A percentile compares a stretch with the other conserved stretches of the same genome.
Evolutionary conservation across 2,113 vertebrate genomes (phyloP).

Genomic region (Prochilodus magdalenae): DNA sequence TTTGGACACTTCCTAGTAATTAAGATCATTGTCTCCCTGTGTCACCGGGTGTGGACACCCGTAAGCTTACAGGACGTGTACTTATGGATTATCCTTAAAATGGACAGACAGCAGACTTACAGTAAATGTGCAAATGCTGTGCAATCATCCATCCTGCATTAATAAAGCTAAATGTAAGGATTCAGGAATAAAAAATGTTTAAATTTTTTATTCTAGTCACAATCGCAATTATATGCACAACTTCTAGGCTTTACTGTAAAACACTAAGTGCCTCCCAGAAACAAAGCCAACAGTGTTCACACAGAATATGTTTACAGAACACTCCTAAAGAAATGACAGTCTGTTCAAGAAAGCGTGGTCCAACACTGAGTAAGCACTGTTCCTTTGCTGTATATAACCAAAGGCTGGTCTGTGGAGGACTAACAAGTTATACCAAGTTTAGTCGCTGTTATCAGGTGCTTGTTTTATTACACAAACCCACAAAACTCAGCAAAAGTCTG

Average conservation of each 20-base stretch:
- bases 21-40: conserved; percentile 44
- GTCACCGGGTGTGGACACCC: background rate
- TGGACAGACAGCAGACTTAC: background rate
- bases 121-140: background rate
- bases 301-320: background rate
- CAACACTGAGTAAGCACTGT: background rate
- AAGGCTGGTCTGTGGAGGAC: background rate
- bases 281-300: background rate
- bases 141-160: background rate
- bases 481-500: no score
- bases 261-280: no score
- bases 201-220: background rate
- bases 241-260: background rate
- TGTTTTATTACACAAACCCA: background rate
- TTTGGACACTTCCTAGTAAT: conserved; percentile 59
- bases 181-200: no score
- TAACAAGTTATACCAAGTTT: background rate
- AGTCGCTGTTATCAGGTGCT: background rate
- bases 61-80: background rate
- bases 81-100: background rate
- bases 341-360: background rate
- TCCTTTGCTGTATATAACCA: background rate
- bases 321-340: background rate
- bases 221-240: background rate
- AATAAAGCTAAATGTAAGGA: background rate